Base-by-base conservation (phyloP, 2,797 vertebrate genomes). In the Gymnopithys bicolor region DNA sequence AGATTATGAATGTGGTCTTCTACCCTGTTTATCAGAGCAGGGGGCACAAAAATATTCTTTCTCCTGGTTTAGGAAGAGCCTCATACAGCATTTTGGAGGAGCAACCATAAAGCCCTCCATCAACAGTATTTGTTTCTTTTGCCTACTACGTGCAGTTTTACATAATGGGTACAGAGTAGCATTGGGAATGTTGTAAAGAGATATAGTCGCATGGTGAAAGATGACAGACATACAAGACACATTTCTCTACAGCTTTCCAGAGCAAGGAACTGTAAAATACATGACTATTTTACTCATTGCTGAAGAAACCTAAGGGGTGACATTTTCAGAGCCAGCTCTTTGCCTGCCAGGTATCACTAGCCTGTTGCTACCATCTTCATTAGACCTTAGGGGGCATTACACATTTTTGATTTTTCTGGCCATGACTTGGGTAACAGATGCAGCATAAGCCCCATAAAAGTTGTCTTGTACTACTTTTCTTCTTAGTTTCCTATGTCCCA, bases 1-100 rank as follows among this genome's bases (percentile, higher is more conserved):
- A 87, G 79, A 53, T 92, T 86, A 92, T 55, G 66, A 58, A 41
- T 35, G 21, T 91, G 73, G 85, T 93, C 86, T 88, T 95, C 87
- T 87, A 77, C 74, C 30, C 39, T 11, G 3, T 90, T 91, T 95
- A 45, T 90, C 66, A 87, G 84, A 92, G 76, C 69, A 93, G 63
- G 39, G 81, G 55, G 30, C 75, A 52, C 52, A 87, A 77, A 35
- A 23, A 73, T 49, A 39, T 33, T 90, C 67, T 46, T 84, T 39
- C 39, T 93, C 11, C n/a, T 58, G 27, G 49, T 64, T 90, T 52
- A 78, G 55, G 35, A 76, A 84, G 78, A 92, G 33, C 33, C 39
- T 81, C 7, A 12, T 76, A 11, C 25, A 14, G 73, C 3, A 27
- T 41, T 93, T 91, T 90, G 77, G 84, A 93, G 56, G 62, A 78